A percentile compares a stretch with the other conserved stretches of the same genome.
These are phyloP conservation scores for Pseudomyrmex concolor DNA, from an alignment of 1,140 invertebrate genomes.

Conservation along the genomic window DNA sequence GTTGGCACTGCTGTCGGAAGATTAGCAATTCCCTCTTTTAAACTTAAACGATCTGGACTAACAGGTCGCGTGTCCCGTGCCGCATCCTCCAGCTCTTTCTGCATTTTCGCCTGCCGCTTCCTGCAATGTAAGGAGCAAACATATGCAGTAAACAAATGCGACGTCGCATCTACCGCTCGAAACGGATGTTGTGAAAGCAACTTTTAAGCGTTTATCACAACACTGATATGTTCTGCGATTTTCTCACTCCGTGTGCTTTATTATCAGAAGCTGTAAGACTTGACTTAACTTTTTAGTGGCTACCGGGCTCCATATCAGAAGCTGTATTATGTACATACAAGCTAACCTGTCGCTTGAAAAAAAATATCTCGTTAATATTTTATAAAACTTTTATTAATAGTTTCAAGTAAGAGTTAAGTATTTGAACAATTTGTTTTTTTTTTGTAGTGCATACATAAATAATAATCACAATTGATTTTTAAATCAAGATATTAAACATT, in stretches of 20 bases:
- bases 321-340: too few relatives aligned
- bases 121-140: constrained; percentile 86
- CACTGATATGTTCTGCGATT: constrained; percentile 9
- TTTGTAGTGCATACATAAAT: too few relatives aligned
- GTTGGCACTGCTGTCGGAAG: constrained; percentile 88
- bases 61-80: constrained; percentile 88
- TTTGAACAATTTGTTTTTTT: too few relatives aligned
- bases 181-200: constrained; percentile 37
- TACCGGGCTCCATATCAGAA: too few relatives aligned
- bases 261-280: constrained; percentile 3
- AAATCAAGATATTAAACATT: neutral
- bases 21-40: constrained; percentile 81
- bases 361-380: too few relatives aligned
- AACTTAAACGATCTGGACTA: constrained; percentile 84
- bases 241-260: constrained; percentile 26
- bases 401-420: too few relatives aligned
- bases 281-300: too few relatives aligned
- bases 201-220: constrained; percentile 39
- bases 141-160: constrained; percentile 6
- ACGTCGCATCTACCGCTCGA: neutral
- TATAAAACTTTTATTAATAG: too few relatives aligned
- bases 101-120: constrained; percentile 93
- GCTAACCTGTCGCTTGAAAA: too few relatives aligned
- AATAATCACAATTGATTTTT: too few relatives aligned
- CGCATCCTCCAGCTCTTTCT: constrained; percentile 96